Evolutionary conservation across 1,140 invertebrate species (phyloP), one percentile per base, ranked within the genome.

Genomic region (Hyposmocoma kahamanoa): DNA sequence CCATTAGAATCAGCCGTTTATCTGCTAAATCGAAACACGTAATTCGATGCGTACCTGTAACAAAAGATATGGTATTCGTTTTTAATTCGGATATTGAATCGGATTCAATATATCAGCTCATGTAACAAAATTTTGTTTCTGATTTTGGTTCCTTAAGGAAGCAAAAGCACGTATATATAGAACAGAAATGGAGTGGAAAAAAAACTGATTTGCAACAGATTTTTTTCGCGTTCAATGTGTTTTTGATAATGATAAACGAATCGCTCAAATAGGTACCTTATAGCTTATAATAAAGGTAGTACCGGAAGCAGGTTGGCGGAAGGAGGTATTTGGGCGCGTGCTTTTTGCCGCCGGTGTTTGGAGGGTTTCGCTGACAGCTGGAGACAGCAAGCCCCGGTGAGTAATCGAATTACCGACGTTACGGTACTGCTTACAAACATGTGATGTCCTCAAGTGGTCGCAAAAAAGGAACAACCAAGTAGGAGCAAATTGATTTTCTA

Each of bases 311-410:
- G 63, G 48, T 52, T 62, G 54, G 53, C 59, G 60, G 62, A 72
- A 74, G 62, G 60, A 59, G 61, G 43, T 55, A 43, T 57, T 57
- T 50, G 58, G 49, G 53, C 61, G 57, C 59, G 57, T 59, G 59
- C 56, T 62, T 68, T 73, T 72, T 73, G 24, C 68, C 42, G 19
- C 59, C 38, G 38, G 36, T 53, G 41, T 39, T 49, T 47, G 42
- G 42, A 59, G 53, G 60, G 68, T 55, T 67, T 66, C 70, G 30
- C 42, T 49, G 60, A 59, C 73, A 77, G 70, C 69, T 72, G 73
- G 61, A 55, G 48, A 55, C 34, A 28, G 1, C 34, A 8, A 9
- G 10, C 10, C 28, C 13, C 28, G 32, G 18, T 32, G 36, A 49
- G 63, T 59, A 62, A 58, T 66, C 53, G 52, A 64, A 58, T 65